Evolutionary conservation across 2,888 invertebrate species (phyloP).

Genomic region (Orthosia incerta): DNA sequence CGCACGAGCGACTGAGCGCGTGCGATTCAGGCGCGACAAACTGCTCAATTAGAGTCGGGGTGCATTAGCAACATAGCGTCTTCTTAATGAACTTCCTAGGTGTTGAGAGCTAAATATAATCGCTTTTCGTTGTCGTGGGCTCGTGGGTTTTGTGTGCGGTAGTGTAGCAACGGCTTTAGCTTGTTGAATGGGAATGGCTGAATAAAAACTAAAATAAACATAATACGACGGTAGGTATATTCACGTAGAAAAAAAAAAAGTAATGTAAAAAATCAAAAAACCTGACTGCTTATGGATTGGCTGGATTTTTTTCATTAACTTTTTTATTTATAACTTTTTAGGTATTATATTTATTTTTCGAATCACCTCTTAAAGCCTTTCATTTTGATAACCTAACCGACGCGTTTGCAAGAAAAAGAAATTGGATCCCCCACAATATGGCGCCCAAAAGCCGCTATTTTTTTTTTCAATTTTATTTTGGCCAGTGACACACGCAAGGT

Average conservation of each 20-base stretch:
- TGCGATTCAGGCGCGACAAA: conserved; percentile 63
- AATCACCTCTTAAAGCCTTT: too few species aligned
- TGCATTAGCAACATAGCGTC: conserved; percentile 76
- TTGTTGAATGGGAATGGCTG: neutral
- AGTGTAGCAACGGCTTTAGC: conserved; percentile 64
- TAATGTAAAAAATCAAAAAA: too few species aligned
- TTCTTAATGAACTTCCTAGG: conserved; percentile 82
- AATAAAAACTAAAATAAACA: neutral
- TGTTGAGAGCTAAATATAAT: conserved; percentile 79
- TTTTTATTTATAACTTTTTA: too few species aligned
- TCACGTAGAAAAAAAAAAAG: neutral
- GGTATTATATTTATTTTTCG: too few species aligned
- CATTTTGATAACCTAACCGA: too few species aligned
- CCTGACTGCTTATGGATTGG: too few species aligned
- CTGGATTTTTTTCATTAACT: too few species aligned
- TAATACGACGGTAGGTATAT: neutral
- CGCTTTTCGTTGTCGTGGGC: conserved; percentile 63
- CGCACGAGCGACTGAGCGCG: conserved; percentile 58
- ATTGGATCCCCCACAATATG: too few species aligned
- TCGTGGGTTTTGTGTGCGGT: conserved; percentile 41
- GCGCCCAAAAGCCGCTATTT: too few species aligned
- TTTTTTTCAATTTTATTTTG: too few species aligned
- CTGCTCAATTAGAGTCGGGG: conserved; percentile 77
- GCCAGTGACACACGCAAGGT: too few species aligned
- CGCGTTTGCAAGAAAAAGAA: too few species aligned